Evolutionary conservation across 2,888 invertebrate species (phyloP), one percentile per base, ranked within the genome.

Genomic region (Pammene aurita): DNA sequence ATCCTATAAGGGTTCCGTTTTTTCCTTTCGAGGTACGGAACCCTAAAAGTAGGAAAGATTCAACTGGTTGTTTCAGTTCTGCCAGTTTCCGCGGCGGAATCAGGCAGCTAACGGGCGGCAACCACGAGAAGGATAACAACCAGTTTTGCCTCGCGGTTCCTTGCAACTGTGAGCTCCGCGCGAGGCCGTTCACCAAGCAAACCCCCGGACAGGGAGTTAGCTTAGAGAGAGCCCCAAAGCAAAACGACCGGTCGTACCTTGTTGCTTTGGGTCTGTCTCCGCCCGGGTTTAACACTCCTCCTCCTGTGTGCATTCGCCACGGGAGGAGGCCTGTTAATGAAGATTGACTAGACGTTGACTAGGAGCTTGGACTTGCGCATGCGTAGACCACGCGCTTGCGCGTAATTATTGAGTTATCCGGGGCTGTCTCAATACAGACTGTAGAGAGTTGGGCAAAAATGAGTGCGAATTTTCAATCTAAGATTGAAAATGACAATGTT

Each of bases 341-440:
- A 13, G 41, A 18, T 57, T 13, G 55, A n/a, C 1, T 55, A 7
- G 38, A 10, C 16, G 14, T 4, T 14, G 38, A 38, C 26, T 26
- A n/a, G n/a, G 1, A 1, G 4, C 26, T 26, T 26, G 26, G 11
- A 26, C n/a, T 34, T 1, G 60, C 69, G 72, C 71, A 67, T 44
- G 14, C 9, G 44, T 44, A 34, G 18, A 65, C 42, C 52, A 42
- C 52, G 66, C 68, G 67, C 60, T 50, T 54, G 63, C 67, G 69
- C 66, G 69, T 57, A 13, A 42, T 13, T 69, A 71, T 71, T 68
- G 71, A 71, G 41, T 50, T 7, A 18, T 46, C 58, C 14, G 38
- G 41, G 63, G 64, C 50, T 70, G 66, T 41, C 44, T 60, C 72
- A 57, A n/a, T n/a, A n/a, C n/a, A n/a, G n/a, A n/a, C n/a, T n/a